Base-by-base conservation (phyloP, 2,888 invertebrate genomes). In the Ophraella communa region DNA sequence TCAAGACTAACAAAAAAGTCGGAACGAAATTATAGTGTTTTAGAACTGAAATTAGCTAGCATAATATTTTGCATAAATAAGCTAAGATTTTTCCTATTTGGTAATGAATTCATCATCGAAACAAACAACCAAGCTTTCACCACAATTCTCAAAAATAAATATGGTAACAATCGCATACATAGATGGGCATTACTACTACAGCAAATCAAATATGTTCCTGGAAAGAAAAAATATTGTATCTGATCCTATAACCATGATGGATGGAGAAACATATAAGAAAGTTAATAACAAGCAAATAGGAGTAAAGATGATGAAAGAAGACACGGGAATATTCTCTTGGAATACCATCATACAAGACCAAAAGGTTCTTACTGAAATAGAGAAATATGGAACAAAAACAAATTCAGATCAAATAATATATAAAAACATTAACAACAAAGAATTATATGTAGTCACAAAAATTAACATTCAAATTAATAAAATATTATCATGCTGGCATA, bases 21-120 rank as follows among this genome's bases (percentile, higher is more conserved):
- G 10, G 14, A 54, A 47, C 42, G 20, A 33, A 62, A 35, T n/a
- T 57, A 53, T 45, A 45, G 51, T 30, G 27, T 30, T 20, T 18
- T 14, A 5, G 62, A 62, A 42, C 42, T 57, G 21, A 42, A 58
- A 58, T 10, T 58, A 5, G 52, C 53, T n/a, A n/a, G n/a, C n/a
- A n/a, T n/a, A n/a, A n/a, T n/a, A n/a, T n/a, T n/a, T n/a, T n/a
- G n/a, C n/a, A n/a, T n/a, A n/a, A n/a, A n/a, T n/a, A n/a, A n/a
- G n/a, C n/a, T n/a, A n/a, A n/a, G n/a, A n/a, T n/a, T n/a, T n/a
- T n/a, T n/a, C n/a, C n/a, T n/a, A n/a, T n/a, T n/a, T n/a, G n/a
- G n/a, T n/a, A n/a, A n/a, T 0, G 47, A 45, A 44, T 52, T 63
- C 17, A 18, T 33, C 10, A 56, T 64, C 11, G 21, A 59, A 21